These are phyloP conservation scores for Mionectes olivaceus DNA, from an alignment of 2,797 vertebrate genomes.

Conservation along the genomic window DNA sequence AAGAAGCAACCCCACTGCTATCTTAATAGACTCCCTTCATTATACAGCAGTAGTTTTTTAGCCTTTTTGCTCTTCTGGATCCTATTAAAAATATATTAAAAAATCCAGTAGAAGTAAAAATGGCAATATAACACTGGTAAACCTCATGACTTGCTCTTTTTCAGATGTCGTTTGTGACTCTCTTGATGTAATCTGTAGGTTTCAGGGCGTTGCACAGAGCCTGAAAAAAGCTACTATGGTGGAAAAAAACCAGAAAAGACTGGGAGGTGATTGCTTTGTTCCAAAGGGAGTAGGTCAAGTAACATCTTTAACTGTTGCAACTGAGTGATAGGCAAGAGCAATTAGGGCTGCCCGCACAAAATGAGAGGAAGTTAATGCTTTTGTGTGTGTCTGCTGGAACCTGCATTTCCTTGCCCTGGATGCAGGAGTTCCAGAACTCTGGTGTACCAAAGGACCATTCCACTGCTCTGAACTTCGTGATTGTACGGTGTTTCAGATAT, in stretches of 20 bases:
- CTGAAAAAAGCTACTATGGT: neutral
- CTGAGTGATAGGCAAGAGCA: neutral
- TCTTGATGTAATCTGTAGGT: neutral
- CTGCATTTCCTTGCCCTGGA: neutral
- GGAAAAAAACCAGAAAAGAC: neutral
- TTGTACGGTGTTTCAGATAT: fast-evolving
- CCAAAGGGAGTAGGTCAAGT: neutral
- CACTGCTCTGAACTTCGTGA: neutral
- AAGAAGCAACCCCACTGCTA: neutral
- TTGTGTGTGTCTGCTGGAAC: neutral
- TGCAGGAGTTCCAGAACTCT: neutral
- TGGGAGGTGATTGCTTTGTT: neutral
- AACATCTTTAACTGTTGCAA: neutral
- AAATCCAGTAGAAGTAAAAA: neutral
- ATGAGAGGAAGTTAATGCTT: neutral
- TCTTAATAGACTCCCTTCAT: neutral
- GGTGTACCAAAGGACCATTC: neutral
- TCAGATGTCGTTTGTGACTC: neutral
- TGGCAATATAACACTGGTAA: neutral
- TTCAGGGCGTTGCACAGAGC: neutral
- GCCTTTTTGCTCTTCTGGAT: neutral
- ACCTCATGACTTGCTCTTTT: neutral
- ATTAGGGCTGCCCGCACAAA: neutral
- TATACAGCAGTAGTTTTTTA: neutral
- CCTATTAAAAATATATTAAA: neutral